phyloP scores from a whole-genome alignment of 1,140 invertebrate genomes.

The Limonius californicus region DNA sequence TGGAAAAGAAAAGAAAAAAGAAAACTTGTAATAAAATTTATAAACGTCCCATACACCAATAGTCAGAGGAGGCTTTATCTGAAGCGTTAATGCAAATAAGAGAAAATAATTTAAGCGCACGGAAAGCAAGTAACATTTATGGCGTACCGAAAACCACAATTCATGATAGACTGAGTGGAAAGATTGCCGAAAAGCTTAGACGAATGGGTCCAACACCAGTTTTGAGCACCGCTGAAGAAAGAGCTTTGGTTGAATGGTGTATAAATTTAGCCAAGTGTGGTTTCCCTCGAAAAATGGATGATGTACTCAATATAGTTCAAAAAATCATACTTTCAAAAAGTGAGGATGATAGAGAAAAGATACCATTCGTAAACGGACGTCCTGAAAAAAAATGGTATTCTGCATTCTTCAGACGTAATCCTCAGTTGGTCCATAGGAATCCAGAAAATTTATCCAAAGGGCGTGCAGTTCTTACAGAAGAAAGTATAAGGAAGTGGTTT shows the following conservation, averaged over 20 bases:
- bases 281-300: constrained; percentile 26
- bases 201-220: constrained; percentile 7
- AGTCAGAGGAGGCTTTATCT: neutral
- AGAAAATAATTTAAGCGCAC: neutral
- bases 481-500: constrained; percentile 36
- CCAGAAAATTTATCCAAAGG: constrained; percentile 33
- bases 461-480: constrained; percentile 35
- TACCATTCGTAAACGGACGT: constrained; percentile 31
- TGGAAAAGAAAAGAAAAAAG: too few relatives aligned
- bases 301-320: constrained; percentile 22
- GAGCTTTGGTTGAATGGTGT: too few relatives aligned
- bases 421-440: constrained; percentile 20
- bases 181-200: neutral
- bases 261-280: constrained; percentile 25
- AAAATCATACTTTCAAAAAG: too few relatives aligned
- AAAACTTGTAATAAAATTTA: too few relatives aligned
- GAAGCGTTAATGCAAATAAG: neutral
- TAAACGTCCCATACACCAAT: neutral
- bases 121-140: neutral
- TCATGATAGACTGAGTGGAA: neutral
- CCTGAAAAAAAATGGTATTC: constrained; percentile 34
- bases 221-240: constrained; percentile 2
- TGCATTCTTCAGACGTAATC: constrained; percentile 36
- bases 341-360: constrained; percentile 15
- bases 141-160: neutral